A percentile compares a stretch with the other conserved stretches of the same genome.
Conservation (phyloP, 2,888 invertebrate species). For the Petrophora chlorosata region DNA sequence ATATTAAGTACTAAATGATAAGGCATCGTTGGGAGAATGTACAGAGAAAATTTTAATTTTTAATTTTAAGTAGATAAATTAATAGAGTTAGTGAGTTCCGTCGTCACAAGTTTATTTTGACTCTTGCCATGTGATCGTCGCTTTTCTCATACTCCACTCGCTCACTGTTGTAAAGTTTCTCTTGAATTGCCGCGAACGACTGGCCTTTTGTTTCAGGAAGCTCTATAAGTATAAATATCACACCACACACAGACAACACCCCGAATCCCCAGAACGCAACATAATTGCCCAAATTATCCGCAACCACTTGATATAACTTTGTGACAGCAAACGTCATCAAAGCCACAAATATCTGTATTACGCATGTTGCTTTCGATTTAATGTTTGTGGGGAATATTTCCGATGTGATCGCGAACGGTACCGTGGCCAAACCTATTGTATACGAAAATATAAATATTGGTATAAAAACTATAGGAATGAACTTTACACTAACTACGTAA, state of each 20-base stretch:
- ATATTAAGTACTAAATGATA: conserved; percentile 11
- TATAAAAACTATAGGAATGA: conserved; percentile 84
- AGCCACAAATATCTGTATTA: conserved; percentile 85
- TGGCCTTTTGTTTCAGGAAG: conserved; percentile 86
- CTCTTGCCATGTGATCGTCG: conserved; percentile 61
- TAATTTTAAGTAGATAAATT: not conserved
- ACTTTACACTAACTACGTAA: conserved; percentile 71
- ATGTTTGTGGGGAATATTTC: conserved; percentile 86
- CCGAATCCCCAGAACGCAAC: conserved; percentile 84
- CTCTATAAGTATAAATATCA: conserved; percentile 76
- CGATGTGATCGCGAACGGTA: conserved; percentile 85
- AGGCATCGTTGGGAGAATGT: not conserved
- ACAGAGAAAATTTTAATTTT: not conserved
- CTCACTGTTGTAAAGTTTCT: conserved; percentile 66
- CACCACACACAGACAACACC: conserved; percentile 74
- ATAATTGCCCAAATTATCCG: conserved; percentile 76
- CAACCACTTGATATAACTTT: conserved; percentile 82
- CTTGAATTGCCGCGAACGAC: conserved; percentile 84
- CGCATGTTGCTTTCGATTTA: conserved; percentile 86
- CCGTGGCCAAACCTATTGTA: conserved; percentile 85
- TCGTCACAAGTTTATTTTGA: conserved; percentile 60
- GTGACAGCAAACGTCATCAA: conserved; percentile 84
- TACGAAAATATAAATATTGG: conserved; percentile 85
- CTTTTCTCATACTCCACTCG: conserved; percentile 66
- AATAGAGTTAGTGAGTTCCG: not conserved